phyloP scores from a whole-genome alignment of 2,888 invertebrate species.

The Ennomos quercinarius region DNA sequence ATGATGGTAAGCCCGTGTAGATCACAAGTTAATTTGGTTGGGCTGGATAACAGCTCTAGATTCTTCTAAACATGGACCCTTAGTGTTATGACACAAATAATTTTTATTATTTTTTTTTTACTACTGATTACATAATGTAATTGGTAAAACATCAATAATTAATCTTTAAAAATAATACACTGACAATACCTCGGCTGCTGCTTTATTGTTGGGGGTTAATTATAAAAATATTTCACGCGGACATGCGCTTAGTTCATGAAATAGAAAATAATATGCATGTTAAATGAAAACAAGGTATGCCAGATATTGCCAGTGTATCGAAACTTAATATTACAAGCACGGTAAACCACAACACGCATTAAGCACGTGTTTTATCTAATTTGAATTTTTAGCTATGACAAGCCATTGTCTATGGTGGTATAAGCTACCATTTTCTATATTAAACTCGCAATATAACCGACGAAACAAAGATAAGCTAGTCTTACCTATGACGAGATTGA shows the following conservation, averaged over 20 bases:
- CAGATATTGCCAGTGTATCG: constrained; percentile 13
- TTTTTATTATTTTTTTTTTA: not conserved
- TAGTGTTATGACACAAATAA: constrained; percentile 15
- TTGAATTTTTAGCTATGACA: no score
- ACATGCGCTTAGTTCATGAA: not conserved
- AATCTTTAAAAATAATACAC: not conserved
- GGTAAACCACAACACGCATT: constrained; percentile 3
- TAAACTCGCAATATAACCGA: no score
- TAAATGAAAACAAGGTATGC: not conserved
- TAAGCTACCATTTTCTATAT: no score
- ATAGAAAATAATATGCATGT: not conserved
- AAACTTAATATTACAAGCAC: not conserved
- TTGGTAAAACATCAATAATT: constrained; percentile 1
- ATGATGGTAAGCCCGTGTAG: no score
- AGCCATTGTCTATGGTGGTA: no score
- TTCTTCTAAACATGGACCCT: constrained; percentile 1
- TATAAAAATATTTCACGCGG: not conserved
- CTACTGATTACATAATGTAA: constrained; percentile 11
- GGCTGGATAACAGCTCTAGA: not conserved
- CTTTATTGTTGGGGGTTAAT: not conserved
- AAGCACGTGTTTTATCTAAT: not conserved
- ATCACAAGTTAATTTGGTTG: not conserved
- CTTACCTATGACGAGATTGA: no score
- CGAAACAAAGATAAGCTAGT: no score
- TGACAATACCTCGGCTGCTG: constrained; percentile 4